Evolutionary conservation across 2,113 vertebrate species (phyloP).

Genomic region (Ptychochromis oligacanthus): DNA sequence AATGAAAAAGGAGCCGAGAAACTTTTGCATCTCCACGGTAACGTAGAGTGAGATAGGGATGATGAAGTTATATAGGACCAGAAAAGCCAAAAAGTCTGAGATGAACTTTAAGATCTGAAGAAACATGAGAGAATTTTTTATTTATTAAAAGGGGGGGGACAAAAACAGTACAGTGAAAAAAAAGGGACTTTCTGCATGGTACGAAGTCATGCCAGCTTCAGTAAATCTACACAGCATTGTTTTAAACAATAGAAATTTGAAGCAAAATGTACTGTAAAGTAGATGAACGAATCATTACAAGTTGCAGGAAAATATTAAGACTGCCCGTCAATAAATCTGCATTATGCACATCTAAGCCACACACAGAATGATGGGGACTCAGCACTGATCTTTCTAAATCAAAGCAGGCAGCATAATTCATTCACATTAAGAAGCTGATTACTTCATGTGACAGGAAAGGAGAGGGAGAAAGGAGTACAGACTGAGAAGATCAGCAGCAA

Average conservation of each 20-base stretch:
- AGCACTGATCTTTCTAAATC: conserved; percentile 25
- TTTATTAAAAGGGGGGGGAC: neutral
- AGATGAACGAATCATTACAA: neutral
- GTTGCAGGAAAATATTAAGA: neutral
- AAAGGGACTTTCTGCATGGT: neutral
- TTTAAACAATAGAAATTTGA: neutral
- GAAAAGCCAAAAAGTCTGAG: conserved; percentile 97
- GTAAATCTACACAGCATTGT: neutral
- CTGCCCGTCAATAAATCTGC: neutral
- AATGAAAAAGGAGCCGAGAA: conserved; percentile 98
- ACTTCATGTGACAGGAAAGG: conserved; percentile 31
- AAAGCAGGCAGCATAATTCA: conserved; percentile 36
- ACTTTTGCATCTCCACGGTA: conserved; percentile 99
- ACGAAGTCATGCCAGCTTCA: neutral
- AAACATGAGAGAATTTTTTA: neutral
- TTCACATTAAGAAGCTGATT: conserved; percentile 42
- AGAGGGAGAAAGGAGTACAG: neutral
- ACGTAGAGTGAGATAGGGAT: conserved; percentile 99
- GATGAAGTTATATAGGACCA: conserved; percentile 99
- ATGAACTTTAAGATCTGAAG: conserved; percentile 94
- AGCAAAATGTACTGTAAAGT: neutral
- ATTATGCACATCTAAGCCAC: neutral
- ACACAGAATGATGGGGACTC: neutral
- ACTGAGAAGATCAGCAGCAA: too few relatives aligned
- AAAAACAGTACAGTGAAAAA: neutral